These are phyloP conservation scores for Zelleria hepariella DNA, from an alignment of 2,888 invertebrate genomes.

Conservation along the genomic window DNA sequence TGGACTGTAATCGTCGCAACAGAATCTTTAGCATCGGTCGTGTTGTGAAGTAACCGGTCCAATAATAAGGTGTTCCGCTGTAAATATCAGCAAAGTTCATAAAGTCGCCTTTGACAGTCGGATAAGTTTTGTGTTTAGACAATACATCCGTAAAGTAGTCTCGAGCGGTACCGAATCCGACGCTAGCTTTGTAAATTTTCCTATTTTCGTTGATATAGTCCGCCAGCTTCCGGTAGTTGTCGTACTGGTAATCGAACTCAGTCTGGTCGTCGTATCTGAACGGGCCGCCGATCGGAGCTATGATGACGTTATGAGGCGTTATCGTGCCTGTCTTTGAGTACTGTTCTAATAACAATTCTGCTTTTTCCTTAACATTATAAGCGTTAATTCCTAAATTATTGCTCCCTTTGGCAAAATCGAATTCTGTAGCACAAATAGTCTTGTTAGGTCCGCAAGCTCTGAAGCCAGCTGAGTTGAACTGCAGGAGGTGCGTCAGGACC, in stretches of 20 bases:
- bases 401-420: constrained; percentile 80
- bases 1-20: constrained; percentile 85
- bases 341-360: constrained; percentile 88
- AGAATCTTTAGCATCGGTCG: constrained; percentile 86
- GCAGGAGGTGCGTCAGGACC: constrained; percentile 45
- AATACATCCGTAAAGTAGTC: constrained; percentile 87
- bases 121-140: constrained; percentile 70
- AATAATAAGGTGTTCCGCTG: constrained; percentile 90
- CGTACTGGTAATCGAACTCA: constrained; percentile 96
- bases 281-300: constrained; percentile 94
- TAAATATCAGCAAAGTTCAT: constrained; percentile 94
- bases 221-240: constrained; percentile 89
- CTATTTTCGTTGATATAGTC: constrained; percentile 87
- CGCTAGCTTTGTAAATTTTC: constrained; percentile 78
- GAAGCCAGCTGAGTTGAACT: constrained; percentile 49
- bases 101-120: constrained; percentile 91
- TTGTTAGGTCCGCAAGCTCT: constrained; percentile 49
- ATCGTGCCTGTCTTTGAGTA: constrained; percentile 90
- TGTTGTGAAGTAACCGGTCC: constrained; percentile 96
- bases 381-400: constrained; percentile 84
- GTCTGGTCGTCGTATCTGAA: constrained; percentile 88
- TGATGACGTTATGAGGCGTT: constrained; percentile 88
- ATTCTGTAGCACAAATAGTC: constrained; percentile 34
- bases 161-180: constrained; percentile 88
- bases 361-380: constrained; percentile 86